Conservation (phyloP, 2,888 invertebrate genomes). For the Drosophila vallismaia region DNA sequence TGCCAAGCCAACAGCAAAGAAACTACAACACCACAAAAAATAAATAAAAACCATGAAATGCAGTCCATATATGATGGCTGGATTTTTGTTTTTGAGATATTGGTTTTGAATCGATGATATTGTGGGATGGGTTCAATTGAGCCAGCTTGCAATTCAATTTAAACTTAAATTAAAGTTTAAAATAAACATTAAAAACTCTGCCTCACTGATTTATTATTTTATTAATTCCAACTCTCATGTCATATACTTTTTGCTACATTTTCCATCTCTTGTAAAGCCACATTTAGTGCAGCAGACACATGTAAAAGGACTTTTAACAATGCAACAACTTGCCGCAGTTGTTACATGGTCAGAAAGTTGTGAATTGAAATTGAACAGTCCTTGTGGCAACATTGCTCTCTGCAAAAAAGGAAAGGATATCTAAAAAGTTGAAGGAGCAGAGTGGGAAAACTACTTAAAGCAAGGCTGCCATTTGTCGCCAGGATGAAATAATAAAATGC, state of each 20-base stretch:
- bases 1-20: slow-evolving; percentile 48
- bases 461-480: slow-evolving; percentile 31
- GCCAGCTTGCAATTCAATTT: slow-evolving; percentile 10
- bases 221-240: not conserved
- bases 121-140: slow-evolving; percentile 18
- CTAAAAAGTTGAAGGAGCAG: slow-evolving; percentile 4
- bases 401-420: not conserved
- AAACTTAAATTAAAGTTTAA: not conserved
- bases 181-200: not conserved
- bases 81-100: slow-evolving; percentile 73
- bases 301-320: slow-evolving; percentile 62
- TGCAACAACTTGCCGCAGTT: slow-evolving; percentile 72
- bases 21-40: slow-evolving; percentile 1
- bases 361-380: slow-evolving; percentile 71
- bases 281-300: slow-evolving; percentile 42
- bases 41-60: slow-evolving; percentile 58
- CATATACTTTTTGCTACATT: not conserved
- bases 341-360: slow-evolving; percentile 68
- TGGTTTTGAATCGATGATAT: slow-evolving; percentile 71
- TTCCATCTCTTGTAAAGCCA: not conserved
- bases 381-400: slow-evolving; percentile 28
- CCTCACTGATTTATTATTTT: not conserved
- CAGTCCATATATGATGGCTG: slow-evolving; percentile 66
- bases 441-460: slow-evolving; percentile 24
- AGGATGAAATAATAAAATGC: slow-evolving; percentile 8